Base-by-base conservation (phyloP, 2,113 vertebrate species). In the Nyctibius bracteatus region DNA sequence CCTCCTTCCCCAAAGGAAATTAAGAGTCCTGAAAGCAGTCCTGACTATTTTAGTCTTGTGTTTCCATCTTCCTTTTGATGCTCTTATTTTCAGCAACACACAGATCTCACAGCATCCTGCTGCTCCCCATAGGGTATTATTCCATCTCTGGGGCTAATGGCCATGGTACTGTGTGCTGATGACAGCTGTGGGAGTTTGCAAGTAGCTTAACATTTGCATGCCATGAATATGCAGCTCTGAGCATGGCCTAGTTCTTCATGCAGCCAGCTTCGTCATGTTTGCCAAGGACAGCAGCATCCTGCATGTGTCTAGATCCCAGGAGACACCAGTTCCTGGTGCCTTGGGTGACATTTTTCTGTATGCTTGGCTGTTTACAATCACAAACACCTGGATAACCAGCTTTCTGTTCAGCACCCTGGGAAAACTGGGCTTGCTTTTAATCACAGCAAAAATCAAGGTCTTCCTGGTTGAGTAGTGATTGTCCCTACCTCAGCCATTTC, bases 191-290 rank as follows among this genome's bases (percentile, higher is more conserved):
- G 78, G 94, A 95, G 61, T 77, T 85, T 94, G 81, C 77, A 94
- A 95, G 66, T 31, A 92, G 92, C 46, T 72, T 57, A 82, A 49
- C 18, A 96, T 96, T 97, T 94, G 91, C 96, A 96, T 96, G 41
- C 68, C 70, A 94, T 96, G 94, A 95, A 95, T 94, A 97, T 92
- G 91, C 61, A 92, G 86, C 73, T 91, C 81, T 92, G 92, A 92
- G 78, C 68, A 89, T 90, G 84, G 96, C 92, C 92, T 86, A 94
- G 37, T 95, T 96, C 95, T 91, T 81, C 62, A 51, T 62, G 81
- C 57, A 96, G 88, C 68, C 82, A 94, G 89, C 58, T 65, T 81
- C 52, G 65, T 46, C 65, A 28, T 30, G 77, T 87, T 81, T 92
- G 86, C 86, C 81, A 70, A 73, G 86, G 70, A 84, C 82, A 91